Base-by-base conservation (phyloP, 2,888 invertebrate species). In the Adela reaumurella region DNA sequence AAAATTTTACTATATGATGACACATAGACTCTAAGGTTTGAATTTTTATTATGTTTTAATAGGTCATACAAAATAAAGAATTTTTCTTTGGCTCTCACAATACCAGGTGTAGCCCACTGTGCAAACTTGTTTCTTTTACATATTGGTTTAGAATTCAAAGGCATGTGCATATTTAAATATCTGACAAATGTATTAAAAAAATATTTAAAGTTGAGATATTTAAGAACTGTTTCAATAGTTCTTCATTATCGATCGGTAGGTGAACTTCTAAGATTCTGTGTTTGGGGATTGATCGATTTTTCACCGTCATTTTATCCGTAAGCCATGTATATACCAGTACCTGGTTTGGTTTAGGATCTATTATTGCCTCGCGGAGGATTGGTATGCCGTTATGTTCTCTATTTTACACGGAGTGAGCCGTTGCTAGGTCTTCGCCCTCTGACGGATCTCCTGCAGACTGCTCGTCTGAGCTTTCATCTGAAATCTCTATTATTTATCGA, bases 321-420 rank as follows among this genome's bases (percentile, higher is more conserved):
- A 35, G n/a, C 35, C 43, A 43, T 3, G 24, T 17, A 20, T n/a
- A 17, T 14, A 47, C 18, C 6, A 47, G 14, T 19, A 47, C 19
- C 19, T 47, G 43, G n/a, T 24, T 47, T 19, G 47, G 24, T 24
- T 47, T 47, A 5, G 19, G 5, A 43, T 47, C 47, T n/a, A 47
- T 42, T n/a, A n/a, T 6, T 44, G 47, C 47, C 17, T 47, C 47
- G n/a, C 41, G 16, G 3, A 46, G 16, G 16, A 46, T 46, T 6
- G 46, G 46, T 14, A 46, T 42, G 3, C 10, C 46, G 8, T 46
- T 19, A 16, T 46, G 46, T 41, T 46, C 41, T 8, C 46, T 35
- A 41, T 46, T 46, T 3, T 41, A 46, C n/a, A 46, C 19, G 17
- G 46, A 46, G 24, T 46, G 18, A 8, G 46, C 46, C 3, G 46